These are phyloP conservation scores for Epistrophe eligans DNA, from an alignment of 2,888 invertebrate genomes.

Conservation along the genomic window DNA sequence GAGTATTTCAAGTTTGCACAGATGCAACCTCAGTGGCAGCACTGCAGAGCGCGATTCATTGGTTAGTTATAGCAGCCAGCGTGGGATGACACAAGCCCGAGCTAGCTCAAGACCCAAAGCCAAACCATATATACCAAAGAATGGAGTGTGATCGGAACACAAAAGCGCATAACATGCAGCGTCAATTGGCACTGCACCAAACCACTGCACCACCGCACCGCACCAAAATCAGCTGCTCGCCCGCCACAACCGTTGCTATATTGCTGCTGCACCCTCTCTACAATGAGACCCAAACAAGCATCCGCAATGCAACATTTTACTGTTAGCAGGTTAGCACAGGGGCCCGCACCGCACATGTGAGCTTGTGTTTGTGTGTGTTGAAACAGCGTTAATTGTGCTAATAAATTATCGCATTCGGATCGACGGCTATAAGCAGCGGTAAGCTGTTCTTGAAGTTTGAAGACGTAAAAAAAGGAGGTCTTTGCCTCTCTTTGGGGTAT, in stretches of 20 bases:
- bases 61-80: conserved; percentile 25
- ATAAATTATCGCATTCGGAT: conserved; percentile 75
- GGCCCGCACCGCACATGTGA: background rate
- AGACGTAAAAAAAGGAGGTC: conserved; percentile 35
- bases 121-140: conserved; percentile 44
- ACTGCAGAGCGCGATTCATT: conserved; percentile 9
- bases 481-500: conserved; percentile 34
- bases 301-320: conserved; percentile 66
- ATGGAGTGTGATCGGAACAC: conserved; percentile 70
- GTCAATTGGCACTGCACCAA: conserved; percentile 58
- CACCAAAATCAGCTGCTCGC: conserved; percentile 50
- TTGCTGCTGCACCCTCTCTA: conserved; percentile 43
- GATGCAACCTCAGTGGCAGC: conserved; percentile 64
- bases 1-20: conserved; percentile 65
- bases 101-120: conserved; percentile 34
- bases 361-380: conserved; percentile 63
- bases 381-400: conserved; percentile 76
- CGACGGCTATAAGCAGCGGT: conserved; percentile 50
- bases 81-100: conserved; percentile 62
- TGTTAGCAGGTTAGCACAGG: conserved; percentile 69
- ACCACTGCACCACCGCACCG: conserved; percentile 5
- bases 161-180: conserved; percentile 71
- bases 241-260: background rate
- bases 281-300: conserved; percentile 51
- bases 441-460: conserved; percentile 26